A percentile compares a stretch with the other conserved stretches of the same genome.
These are phyloP conservation scores for Acleris literana DNA, from an alignment of 2,888 invertebrate genomes.

Conservation along the genomic window DNA sequence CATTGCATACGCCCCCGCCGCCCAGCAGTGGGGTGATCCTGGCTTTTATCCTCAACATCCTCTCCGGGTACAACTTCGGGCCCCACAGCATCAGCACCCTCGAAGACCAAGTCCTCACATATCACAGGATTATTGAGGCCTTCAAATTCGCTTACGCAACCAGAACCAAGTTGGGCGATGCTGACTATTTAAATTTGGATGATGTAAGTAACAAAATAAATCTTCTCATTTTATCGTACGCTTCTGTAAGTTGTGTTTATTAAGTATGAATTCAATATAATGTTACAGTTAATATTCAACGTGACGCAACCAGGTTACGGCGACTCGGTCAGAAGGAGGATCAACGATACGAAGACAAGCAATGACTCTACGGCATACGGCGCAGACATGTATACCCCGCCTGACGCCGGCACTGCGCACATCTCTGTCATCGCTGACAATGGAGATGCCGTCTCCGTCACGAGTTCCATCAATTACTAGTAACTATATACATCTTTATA, in stretches of 20 bases:
- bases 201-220: conserved; percentile 75
- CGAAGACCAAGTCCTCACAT: conserved; percentile 85
- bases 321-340: conserved; percentile 79
- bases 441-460: conserved; percentile 96
- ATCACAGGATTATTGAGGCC: conserved; percentile 94
- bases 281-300: conserved; percentile 81
- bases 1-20: conserved; percentile 91
- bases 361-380: conserved; percentile 87
- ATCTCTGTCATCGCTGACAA: conserved; percentile 91
- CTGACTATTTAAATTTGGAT: conserved; percentile 87
- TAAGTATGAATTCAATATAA: neutral
- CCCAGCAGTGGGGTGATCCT: conserved; percentile 94
- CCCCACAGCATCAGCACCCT: conserved; percentile 77
- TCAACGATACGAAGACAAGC: conserved; percentile 87
- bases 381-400: conserved; percentile 80
- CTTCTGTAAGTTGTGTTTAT: neutral
- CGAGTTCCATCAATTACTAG: conserved; percentile 94
- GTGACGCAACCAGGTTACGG: conserved; percentile 86
- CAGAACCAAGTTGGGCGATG: conserved; percentile 93
- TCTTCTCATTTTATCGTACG: neutral
- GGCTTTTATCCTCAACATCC: conserved; percentile 91
- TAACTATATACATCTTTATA: conserved; percentile 59
- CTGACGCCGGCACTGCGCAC: conserved; percentile 94
- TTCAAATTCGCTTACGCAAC: conserved; percentile 96
- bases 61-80: conserved; percentile 87